A percentile compares a stretch with the other conserved stretches of the same genome.
These are phyloP conservation scores for Patella depressa DNA, from an alignment of 2,888 invertebrate genomes.

Conservation along the genomic window DNA sequence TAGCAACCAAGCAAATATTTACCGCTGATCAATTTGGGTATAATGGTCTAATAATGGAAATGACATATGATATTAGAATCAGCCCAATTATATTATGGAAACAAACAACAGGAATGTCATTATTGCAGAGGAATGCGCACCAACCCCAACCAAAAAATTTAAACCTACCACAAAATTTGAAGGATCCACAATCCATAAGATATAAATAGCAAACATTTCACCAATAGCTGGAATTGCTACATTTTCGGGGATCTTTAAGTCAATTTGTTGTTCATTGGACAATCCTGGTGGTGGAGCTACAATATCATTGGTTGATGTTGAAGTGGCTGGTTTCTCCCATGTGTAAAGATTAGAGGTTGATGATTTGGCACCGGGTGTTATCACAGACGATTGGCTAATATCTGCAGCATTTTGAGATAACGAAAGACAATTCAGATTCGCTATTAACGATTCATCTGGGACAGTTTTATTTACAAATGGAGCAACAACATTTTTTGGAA, in stretches of 20 bases:
- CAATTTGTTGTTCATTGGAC: neutral
- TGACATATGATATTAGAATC: too few relatives aligned
- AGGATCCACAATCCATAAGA: slow-evolving; percentile 47
- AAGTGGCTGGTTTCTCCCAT: neutral
- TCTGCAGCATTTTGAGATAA: too few relatives aligned
- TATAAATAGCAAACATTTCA: slow-evolving; percentile 48
- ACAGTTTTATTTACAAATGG: slow-evolving; percentile 2
- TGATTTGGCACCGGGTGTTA: slow-evolving; percentile 8
- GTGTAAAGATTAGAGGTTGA: slow-evolving; percentile 18
- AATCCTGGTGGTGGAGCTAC: slow-evolving; percentile 3
- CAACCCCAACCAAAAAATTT: slow-evolving; percentile 25
- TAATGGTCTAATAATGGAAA: too few relatives aligned
- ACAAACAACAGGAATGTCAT: too few relatives aligned
- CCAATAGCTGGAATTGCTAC: slow-evolving; percentile 41
- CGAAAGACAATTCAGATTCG: too few relatives aligned
- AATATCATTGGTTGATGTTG: neutral
- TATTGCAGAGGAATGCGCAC: too few relatives aligned
- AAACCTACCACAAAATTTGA: slow-evolving; percentile 57
- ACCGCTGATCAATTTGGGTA: too few relatives aligned
- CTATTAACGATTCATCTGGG: too few relatives aligned
- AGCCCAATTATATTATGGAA: too few relatives aligned
- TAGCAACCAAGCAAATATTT: too few relatives aligned
- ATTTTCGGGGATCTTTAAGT: slow-evolving; percentile 18
- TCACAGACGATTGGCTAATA: slow-evolving; percentile 4
- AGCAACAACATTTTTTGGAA: slow-evolving; percentile 4